Base-by-base conservation (phyloP, 2,888 invertebrate species). In the Dascillus cervinus region DNA sequence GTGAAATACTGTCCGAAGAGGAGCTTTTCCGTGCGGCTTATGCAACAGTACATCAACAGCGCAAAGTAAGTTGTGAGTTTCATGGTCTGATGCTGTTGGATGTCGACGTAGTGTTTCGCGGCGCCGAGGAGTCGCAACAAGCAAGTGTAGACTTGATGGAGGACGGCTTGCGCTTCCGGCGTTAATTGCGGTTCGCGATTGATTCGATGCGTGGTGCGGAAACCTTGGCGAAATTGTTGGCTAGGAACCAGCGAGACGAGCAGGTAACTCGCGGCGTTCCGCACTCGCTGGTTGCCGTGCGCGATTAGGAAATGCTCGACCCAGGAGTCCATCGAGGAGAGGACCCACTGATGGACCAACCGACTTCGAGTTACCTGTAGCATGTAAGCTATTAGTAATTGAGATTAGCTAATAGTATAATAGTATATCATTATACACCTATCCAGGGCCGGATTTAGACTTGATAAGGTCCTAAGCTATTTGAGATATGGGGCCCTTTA, bases 51-150 rank as follows among this genome's bases (percentile, higher is more conserved):
- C 29, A 88, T 85, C 70, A 94, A 76, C 34, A 94, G 76, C 28
- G 89, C 86, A 65, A 95, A 94, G 65, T 92, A 94, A 4, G 90
- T 86, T 15, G 90, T 90, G 37, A 95, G 71, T 65, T 92, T 92
- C 66, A 85, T 85, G 2, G 91, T 87, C 32, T 92, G 90, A 59
- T 94, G 91, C 4, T 81, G 78, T 27, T 80, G 80, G 50, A 85
- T 81, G 53, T 90, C 89, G 0, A 85, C 85, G 60, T 90, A 92
- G 49, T 86, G 84, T 48, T 85, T 79, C 1, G 90, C 90, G 6
- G 85, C 75, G 42, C 87, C 81, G 34, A 94, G 60, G 46, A 94
- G 71, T 37, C 83, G 71, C 28, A 87, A 62, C 14, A 87, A 64
- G 49, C 84, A 76, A 10, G 79, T 81, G 51, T 85, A 83, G 41